A percentile compares a stretch with the other conserved stretches of the same genome.
Evolutionary conservation across 2,888 invertebrate genomes (phyloP).

Genomic region (Volucella inanis): DNA sequence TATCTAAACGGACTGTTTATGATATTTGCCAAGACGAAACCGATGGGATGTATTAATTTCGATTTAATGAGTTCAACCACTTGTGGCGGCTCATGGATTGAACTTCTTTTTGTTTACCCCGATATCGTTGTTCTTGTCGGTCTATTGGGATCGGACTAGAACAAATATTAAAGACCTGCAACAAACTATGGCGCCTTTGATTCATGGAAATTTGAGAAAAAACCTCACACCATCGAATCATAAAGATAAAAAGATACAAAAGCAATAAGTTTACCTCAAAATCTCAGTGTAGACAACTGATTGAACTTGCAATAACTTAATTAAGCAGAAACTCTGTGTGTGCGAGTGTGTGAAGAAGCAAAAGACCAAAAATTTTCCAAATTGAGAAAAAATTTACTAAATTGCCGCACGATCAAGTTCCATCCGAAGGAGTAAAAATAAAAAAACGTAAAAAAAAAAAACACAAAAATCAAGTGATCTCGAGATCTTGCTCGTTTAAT

Average conservation of each 20-base stretch:
- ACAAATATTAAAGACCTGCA: slow-evolving; percentile 66
- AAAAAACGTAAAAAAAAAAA: slow-evolving; percentile 17
- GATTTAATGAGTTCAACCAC: slow-evolving; percentile 63
- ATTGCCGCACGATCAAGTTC: slow-evolving; percentile 69
- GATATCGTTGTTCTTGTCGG: slow-evolving; percentile 29
- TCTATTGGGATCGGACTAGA: slow-evolving; percentile 44
- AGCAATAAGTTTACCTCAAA: slow-evolving; percentile 2
- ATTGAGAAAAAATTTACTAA: slow-evolving; percentile 28
- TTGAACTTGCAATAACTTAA: slow-evolving; percentile 71
- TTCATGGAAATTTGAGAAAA: slow-evolving; percentile 61
- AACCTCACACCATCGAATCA: slow-evolving; percentile 33
- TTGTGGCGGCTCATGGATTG: slow-evolving; percentile 42
- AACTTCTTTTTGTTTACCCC: background rate
- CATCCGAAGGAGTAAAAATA: slow-evolving; percentile 5
- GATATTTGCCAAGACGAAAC: slow-evolving; percentile 49
- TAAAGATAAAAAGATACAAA: background rate
- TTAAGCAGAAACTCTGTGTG: slow-evolving; percentile 47
- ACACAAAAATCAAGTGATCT: slow-evolving; percentile 21
- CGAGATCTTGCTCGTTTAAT: slow-evolving; percentile 55
- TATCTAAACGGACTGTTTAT: slow-evolving; percentile 29
- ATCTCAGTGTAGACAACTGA: slow-evolving; percentile 51
- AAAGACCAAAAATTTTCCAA: slow-evolving; percentile 19
- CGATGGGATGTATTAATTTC: slow-evolving; percentile 42
- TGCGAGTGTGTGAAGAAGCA: slow-evolving; percentile 48
- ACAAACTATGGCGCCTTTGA: slow-evolving; percentile 60